Base-by-base conservation (phyloP, 2,888 invertebrate genomes). In the Ischnus inquisitorius region DNA sequence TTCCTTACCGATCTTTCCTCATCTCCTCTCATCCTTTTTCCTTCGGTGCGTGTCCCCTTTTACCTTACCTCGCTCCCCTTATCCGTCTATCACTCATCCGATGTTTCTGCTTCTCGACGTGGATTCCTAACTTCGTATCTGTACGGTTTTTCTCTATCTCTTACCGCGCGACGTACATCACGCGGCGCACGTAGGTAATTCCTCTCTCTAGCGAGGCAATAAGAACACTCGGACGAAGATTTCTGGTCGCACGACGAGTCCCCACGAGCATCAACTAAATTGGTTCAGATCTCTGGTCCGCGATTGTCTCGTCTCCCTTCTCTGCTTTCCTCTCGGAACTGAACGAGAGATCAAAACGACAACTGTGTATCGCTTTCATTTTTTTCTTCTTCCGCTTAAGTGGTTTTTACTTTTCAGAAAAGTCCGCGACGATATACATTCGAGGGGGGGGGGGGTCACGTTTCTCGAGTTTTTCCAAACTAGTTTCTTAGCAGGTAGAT, bases 201-300 rank as follows among this genome's bases (percentile, higher is more conserved):
- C 46, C 65, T 22, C 19, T 46, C 25, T 28, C 41, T 48, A 3
- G 48, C 16, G 43, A 69, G 25, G 22, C 16, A 75, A 76, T 54
- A 82, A 65, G 84, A 83, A 84, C 84, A 83, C 84, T 83, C n/a
- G 80, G 83, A 86, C 83, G 72, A 85, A 82, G 79, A 86, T 85
- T 86, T 84, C 71, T 84, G 83, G 76, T 84, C 82, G 69, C 64
- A 69, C 80, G 84, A 64, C 69, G 41, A 41, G 51, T 19, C 22
- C 10, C 22, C 10, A 10, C 54, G 72, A 48, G 62, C 82, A 86
- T 87, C 86, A 88, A 87, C 87, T 90, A 89, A 89, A 88, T 88
- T 89, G 86, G 83, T 88, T 67, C 88, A 86, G 89, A 90, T 88
- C 84, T 86, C 68, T 62, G 75, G n/a, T 41, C 78, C 1, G 75